Evolutionary conservation across 1,140 invertebrate species (phyloP), one percentile per base, ranked within the genome.

Genomic region (Meloidogyne chitwoodi): DNA sequence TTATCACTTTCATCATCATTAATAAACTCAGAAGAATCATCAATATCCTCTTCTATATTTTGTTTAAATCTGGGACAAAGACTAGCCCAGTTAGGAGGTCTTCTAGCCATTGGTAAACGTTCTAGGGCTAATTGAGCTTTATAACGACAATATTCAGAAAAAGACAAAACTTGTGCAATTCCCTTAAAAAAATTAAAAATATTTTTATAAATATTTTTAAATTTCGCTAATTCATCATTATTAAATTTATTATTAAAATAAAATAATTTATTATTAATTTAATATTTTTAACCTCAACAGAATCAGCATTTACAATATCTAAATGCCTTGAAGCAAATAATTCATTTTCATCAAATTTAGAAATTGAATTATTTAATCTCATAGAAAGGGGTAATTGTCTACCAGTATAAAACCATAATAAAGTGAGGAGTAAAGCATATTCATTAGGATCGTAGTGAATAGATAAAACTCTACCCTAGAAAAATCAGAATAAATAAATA

Each of bases 271-370:
- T n/a, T n/a, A n/a, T 38, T 38, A 38, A 38, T 8, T 38, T 38
- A 38, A 38, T 38, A 8, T 38, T 38, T 5, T 56, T n/a, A n/a
- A 56, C 48, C 48, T 56, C 19, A 56, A 73, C 70, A 26, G 70
- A 73, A 64, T 73, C 70, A 14, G 64, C 70, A 34, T 73, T 73
- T 34, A 73, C 70, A 14, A 64, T 38, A 34, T 73, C 70, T 64
- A 73, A 73, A 73, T 73, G 70, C 6, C 22, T 56, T 16, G 70
- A 73, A 19, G 70, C 48, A 61, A 73, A 73, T 64, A 73, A 29
- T 31, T 73, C 70, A 22, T 64, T 29, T 24, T 61, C 56, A 31
- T 73, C 24, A n/a, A 70, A 70, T 11, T 27, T 22, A 29, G 44
- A 26, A 34, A n/a, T 12, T 12, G 27, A 48, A 24, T 29, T 8